phyloP scores from a whole-genome alignment of 1,140 invertebrate species.

The Drosophila lacertosa region DNA sequence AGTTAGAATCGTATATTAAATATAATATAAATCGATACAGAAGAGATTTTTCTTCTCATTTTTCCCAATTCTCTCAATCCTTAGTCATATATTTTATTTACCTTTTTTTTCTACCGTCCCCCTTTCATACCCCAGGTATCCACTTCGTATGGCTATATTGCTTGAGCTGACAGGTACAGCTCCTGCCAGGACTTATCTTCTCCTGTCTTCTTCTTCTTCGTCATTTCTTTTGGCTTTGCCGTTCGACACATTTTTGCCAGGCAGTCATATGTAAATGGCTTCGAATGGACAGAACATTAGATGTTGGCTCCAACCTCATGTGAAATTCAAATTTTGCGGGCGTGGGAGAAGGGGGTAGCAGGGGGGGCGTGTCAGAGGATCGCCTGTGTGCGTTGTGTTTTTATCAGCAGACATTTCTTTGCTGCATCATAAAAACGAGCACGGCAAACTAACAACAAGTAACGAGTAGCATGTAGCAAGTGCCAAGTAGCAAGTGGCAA shows the following conservation, averaged over 20 bases:
- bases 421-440: conserved; percentile 71
- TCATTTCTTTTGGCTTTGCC: not conserved
- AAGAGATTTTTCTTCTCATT: too few relatives aligned
- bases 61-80: too few relatives aligned
- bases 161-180: not conserved
- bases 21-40: too few relatives aligned
- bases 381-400: conserved; percentile 46
- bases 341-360: too few relatives aligned
- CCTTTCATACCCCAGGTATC: too few relatives aligned
- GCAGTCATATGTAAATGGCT: conserved; percentile 27
- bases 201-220: not conserved
- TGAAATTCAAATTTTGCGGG: conserved; percentile 61
- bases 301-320: conserved; percentile 45
- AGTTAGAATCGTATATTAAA: too few relatives aligned
- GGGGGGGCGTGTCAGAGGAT: not conserved
- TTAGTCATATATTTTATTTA: too few relatives aligned
- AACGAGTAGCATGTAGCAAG: conserved; percentile 18
- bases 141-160: too few relatives aligned
- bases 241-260: conserved; percentile 22
- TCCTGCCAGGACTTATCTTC: not conserved
- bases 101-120: too few relatives aligned
- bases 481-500: conserved; percentile 28
- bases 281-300: conserved; percentile 52
- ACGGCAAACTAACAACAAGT: conserved; percentile 8
- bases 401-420: conserved; percentile 71